Base-by-base conservation (phyloP, 2,888 invertebrate species). In the Tetramorium bicarinatum region DNA sequence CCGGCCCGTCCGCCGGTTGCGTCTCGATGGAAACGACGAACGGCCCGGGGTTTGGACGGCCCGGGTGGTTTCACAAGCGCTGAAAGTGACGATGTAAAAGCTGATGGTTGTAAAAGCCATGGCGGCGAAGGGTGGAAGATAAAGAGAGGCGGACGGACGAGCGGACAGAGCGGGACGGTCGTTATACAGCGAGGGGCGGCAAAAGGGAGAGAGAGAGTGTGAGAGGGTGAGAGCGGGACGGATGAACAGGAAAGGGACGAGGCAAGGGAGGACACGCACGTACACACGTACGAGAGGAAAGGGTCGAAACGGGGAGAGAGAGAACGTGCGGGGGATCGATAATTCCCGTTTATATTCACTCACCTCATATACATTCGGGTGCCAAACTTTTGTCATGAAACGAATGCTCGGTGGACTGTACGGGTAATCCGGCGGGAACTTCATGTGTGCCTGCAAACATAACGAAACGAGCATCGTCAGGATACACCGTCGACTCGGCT, bases 301-400 rank as follows among this genome's bases (percentile, higher is more conserved):
- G 66, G 47, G 38, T 79, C 77, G 74, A 79, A 66, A 49, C 41
- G 59, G 52, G 67, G 56, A 25, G 82, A 64, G 79, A 76, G 86
- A 64, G 82, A 15, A 41, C 38, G 80, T 67, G 82, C 75, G 54
- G 77, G 87, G 85, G 84, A 81, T 91, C 90, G 83, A 91, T 91
- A 91, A 92, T 93, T 89, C 92, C 91, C 89, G 88, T 87, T 85
- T 87, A 86, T 91, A 92, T 92, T 92, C 91, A 96, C 97, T 97
- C 96, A 98, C 99, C 97, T 99, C 99, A 96, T 99, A 99, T 34
- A 99, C 99, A 96, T 99, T 99, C 90, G 99, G 99, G 96, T 99
- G 99, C 99, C 99, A 99, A 92, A 99, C 99, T 97, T 99, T 99
- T 91, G 99, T 99, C 95, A 99, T 96, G 96, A 99, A 99, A 94